Base-by-base conservation (phyloP, 2,797 vertebrate genomes). In the Schizothorax lantsangensis region DNA sequence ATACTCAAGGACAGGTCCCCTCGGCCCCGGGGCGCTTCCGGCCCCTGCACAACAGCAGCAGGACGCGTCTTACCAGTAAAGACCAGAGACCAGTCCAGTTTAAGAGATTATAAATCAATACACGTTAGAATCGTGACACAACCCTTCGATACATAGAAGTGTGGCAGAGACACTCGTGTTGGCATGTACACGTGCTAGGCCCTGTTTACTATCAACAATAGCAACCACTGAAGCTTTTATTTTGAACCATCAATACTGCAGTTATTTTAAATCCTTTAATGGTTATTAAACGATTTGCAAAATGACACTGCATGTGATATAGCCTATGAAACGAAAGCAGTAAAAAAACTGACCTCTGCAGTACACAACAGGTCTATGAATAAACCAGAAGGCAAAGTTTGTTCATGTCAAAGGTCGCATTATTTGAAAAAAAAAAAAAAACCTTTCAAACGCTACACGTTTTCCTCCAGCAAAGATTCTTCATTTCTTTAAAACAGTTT, bases 1-100 rank as follows among this genome's bases (percentile, higher is more conserved):
- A 96, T 95, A 92, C 84, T 92, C 93, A 91, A 26, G 85, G 95
- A 96, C 95, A 96, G 96, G 94, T 96, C 91, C 6, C 92, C 38
- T 87, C 86, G 89, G 92, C 95, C 95, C 95, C 87, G 81, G 83
- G 96, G 96, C 94, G 89, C 91, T 64, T 86, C 85, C 89, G 93
- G 94, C 93, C 91, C 92, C 93, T 93, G 93, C 93, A 92, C 92
- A 1, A 86, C 73, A 88, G 93, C 88, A 92, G 87, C 85, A 90
- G 92, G 93, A 89, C 93, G 19, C 79, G 7, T 45, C 26, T 90
- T 91, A 94, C 92, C 93, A 93, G 90, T 87, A 81, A 77, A 81
- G 78, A 81, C 75, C 86, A 86, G 45, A 64, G 77, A 90, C 17
- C 69, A 59, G 52, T 43, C 78, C 71, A 36, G 84, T 85, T 85